Conservation (phyloP, 2,888 invertebrate species). For the Drosophila emarginata region DNA sequence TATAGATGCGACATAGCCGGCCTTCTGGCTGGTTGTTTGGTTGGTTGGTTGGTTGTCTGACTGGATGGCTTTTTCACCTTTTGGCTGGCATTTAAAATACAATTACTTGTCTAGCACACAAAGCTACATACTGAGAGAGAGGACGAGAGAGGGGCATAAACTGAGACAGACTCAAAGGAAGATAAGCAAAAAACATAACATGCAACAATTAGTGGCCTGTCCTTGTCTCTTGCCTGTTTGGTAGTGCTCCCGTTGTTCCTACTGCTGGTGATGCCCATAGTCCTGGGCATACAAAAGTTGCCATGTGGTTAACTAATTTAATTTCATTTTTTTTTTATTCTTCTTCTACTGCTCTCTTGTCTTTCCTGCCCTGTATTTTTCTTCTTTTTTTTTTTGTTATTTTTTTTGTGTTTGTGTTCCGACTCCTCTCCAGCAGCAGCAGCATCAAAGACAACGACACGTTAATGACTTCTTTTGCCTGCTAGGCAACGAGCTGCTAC, state of each 20-base stretch:
- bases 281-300: slow-evolving; percentile 63
- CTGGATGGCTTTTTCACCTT: slow-evolving; percentile 47
- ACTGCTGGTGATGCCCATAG: background rate
- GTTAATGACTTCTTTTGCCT: slow-evolving; percentile 76
- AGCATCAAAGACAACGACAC: slow-evolving; percentile 76
- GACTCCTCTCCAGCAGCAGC: slow-evolving; percentile 8
- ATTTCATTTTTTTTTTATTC: slow-evolving; percentile 64
- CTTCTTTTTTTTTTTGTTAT: no score
- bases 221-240: slow-evolving; percentile 29
- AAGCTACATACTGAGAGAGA: slow-evolving; percentile 1
- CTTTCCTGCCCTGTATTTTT: background rate
- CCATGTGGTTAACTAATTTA: slow-evolving; percentile 81
- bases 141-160: slow-evolving; percentile 1
- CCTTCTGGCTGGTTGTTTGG: slow-evolving; percentile 4
- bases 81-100: slow-evolving; percentile 76
- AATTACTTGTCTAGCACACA: slow-evolving; percentile 69
- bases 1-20: slow-evolving; percentile 66
- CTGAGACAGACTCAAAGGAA: slow-evolving; percentile 33
- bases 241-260: slow-evolving; percentile 16
- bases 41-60: slow-evolving; percentile 16
- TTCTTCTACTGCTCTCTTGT: slow-evolving; percentile 7
- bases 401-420: slow-evolving; percentile 15
- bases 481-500: slow-evolving; percentile 46
- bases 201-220: slow-evolving; percentile 72
- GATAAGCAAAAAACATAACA: slow-evolving; percentile 74